Evolutionary conservation across 2,888 invertebrate species (phyloP), one percentile per base, ranked within the genome.

Genomic region (Pollenia angustigena): DNA sequence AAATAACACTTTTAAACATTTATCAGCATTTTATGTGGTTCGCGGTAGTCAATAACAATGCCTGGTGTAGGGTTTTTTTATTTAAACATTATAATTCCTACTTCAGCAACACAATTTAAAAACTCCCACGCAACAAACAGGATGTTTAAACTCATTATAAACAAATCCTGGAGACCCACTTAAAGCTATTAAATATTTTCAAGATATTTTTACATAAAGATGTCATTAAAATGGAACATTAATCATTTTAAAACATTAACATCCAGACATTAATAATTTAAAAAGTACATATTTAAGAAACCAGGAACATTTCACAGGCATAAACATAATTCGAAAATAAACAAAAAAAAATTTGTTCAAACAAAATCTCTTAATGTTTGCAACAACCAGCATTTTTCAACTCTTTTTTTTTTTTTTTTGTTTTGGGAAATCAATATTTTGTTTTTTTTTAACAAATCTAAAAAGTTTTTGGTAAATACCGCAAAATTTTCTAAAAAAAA

Each of bases 351-450:
- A 1, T 18, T 32, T 32, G 32, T 32, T 32, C 32, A 32, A 32
- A 32, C 32, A 32, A 32, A 32, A 32, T 32, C 4, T 62, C 8
- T 40, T 42, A 9, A 3, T 42, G 23, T 46, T 75, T 66, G n/a
- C 16, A 42, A 18, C 52, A 46, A 84, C 79, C 84, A 84, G 79
- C 84, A 84, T 72, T 79, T 66, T 50, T 11, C 44, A 85, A 82
- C 82, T 75, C 82, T 69, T 80, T 81, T 40, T 40, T 2, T 44
- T 44, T 32, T 32, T 32, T 32, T 32, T 32, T 32, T 32, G 4
- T 32, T 32, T 32, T 32, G 32, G 32, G 6, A 32, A 32, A 32
- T 32, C 32, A 23, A 71, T 54, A 23, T 68, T 1, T 40, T 60
- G 12, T 75, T 46, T 69, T 75, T 48, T 0, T 42, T 8, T 14